Percentiles rank a stretch among this genome's conserved stretches.
phyloP scores from a whole-genome alignment of 1,140 invertebrate genomes.

The Plectrocnemia conspersa region DNA sequence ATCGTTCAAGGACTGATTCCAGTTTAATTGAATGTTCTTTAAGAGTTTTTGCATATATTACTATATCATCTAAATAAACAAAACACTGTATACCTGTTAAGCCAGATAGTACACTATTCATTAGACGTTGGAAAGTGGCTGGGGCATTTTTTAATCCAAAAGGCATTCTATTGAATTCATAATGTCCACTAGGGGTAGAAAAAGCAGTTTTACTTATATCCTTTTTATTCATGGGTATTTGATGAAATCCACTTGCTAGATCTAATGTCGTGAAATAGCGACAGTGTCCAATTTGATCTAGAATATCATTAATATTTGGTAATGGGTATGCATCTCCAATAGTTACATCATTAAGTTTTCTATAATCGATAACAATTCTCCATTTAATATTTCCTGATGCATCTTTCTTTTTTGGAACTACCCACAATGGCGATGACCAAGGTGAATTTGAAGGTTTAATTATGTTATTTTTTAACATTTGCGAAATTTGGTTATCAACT shows the following conservation, averaged over 20 bases:
- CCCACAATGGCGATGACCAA: constrained; percentile 41
- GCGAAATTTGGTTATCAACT: constrained; percentile 41
- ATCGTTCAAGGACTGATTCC: too few relatives aligned
- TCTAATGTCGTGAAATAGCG: constrained; percentile 39
- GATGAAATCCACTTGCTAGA: constrained; percentile 40
- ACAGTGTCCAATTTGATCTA: constrained; percentile 38
- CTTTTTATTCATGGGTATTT: constrained; percentile 36
- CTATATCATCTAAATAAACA: constrained; percentile 49
- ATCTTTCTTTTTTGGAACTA: constrained; percentile 44
- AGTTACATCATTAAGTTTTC: constrained; percentile 41
- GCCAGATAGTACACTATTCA: constrained; percentile 37
- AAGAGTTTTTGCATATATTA: constrained; percentile 17
- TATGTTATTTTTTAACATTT: constrained; percentile 44
- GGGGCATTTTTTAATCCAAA: constrained; percentile 41
- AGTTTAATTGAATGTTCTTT: too few relatives aligned
- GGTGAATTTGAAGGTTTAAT: constrained; percentile 39
- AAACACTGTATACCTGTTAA: constrained; percentile 29
- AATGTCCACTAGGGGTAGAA: constrained; percentile 33
- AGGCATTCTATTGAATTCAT: constrained; percentile 36
- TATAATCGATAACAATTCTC: constrained; percentile 42
- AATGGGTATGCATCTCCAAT: constrained; percentile 49
- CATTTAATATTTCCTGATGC: constrained; percentile 42
- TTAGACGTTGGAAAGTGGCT: constrained; percentile 40
- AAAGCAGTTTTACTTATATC: constrained; percentile 45
- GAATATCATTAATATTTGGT: constrained; percentile 46